Base-by-base conservation (phyloP, 2,888 invertebrate species). In the Psylliodes chrysocephalus region DNA sequence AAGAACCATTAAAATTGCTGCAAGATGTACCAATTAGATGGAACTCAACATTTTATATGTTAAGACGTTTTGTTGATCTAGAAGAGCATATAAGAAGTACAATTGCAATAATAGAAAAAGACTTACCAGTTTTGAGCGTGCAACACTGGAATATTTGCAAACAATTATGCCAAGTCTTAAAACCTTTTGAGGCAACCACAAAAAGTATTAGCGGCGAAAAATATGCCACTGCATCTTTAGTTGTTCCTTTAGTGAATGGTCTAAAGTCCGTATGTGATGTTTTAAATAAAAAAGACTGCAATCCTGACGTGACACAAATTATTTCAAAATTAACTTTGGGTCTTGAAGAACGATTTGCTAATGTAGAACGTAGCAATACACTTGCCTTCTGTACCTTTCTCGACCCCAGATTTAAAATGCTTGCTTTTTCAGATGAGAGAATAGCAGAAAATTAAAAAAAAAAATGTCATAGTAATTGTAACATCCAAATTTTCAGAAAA, bases 41-140 rank as follows among this genome's bases (percentile, higher is more conserved):
- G 66, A 66, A 63, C 22, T 54, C 46, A n/a, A 60, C 63, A 30
- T 66, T 49, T 42, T 63, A 60, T n/a, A 60, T 52, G 52, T 10
- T 63, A 7, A 44, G 56, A n/a, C 55, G 63, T 19, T 52, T 66
- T 53, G 19, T 40, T 17, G 53, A 60, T n/a, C 22, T 63, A 1
- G 56, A 66, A 56, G 30, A 60, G 15, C 18, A 60, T 8, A 35
- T 63, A 12, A 18, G 46, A 40, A 56, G 56, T 6, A 60, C 63
- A 2, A 55, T 63, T 6, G 63, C 55, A 19, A 10, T 66, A 8
- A 2, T 60, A 12, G 14, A 63, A 15, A 33, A 60, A 19, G 42
- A 33, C 10, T 19, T 63, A 8, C 60, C 60, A 12, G 42, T 54
- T 8, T 17, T 63, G 17, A 38, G 42, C 4, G 3, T 14, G 1